Conservation (phyloP, 2,888 invertebrate species). For the Lumbricus terrestris region DNA sequence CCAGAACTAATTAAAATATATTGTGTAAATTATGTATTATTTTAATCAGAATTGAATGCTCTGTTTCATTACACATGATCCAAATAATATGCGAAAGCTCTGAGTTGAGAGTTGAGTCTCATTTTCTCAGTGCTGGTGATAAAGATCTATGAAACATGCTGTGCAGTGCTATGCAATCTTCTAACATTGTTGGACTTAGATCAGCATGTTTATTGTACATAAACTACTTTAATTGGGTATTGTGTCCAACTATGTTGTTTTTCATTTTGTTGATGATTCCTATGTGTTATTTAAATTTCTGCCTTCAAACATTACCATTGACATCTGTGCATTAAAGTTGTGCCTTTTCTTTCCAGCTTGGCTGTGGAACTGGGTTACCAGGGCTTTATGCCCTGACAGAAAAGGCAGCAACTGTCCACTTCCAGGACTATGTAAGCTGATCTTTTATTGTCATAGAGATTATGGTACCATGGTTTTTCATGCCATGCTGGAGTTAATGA, state of each 20-base stretch:
- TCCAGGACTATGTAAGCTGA: slow-evolving; percentile 8
- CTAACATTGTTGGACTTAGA: no score
- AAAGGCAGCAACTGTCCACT: slow-evolving; percentile 3
- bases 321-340: not conserved
- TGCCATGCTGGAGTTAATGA: not conserved
- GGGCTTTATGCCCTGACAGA: not conserved
- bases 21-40: no score
- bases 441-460: not conserved
- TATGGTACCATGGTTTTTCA: not conserved
- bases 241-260: not conserved
- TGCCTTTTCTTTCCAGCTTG: not conserved
- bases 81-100: no score
- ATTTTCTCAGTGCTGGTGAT: no score
- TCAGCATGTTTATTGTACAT: no score
- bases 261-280: not conserved
- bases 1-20: no score
- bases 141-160: no score
- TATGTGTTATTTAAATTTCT: not conserved
- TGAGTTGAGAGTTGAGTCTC: no score
- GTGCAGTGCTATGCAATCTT: no score
- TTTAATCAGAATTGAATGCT: no score
- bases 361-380: slow-evolving; percentile 4
- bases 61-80: no score
- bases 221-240: not conserved
- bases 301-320: not conserved